phyloP scores from a whole-genome alignment of 2,797 vertebrate species.

The Corythornis leucogaster region DNA sequence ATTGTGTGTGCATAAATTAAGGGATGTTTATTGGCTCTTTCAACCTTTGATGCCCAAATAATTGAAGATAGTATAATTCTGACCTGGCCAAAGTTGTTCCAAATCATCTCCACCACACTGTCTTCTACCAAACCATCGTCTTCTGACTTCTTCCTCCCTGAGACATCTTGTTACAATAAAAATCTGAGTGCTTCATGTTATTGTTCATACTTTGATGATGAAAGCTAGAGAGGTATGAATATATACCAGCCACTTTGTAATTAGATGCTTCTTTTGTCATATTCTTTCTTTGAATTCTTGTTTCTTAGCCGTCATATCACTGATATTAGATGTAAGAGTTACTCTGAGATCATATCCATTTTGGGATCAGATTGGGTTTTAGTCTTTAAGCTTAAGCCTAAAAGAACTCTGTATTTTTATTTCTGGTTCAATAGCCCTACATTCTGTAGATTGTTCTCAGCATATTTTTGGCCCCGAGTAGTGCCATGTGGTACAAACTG shows the following conservation, averaged over 20 bases:
- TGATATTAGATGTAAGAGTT: not conserved
- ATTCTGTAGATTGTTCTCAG: constrained; percentile 23
- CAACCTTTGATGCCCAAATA: not conserved
- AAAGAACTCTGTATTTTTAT: not conserved
- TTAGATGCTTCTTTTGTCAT: not conserved
- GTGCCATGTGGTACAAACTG: constrained; percentile 45
- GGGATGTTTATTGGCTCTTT: not conserved
- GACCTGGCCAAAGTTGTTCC: not conserved
- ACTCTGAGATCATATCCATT: not conserved
- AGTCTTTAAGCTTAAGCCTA: not conserved
- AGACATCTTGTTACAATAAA: not conserved
- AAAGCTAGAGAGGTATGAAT: not conserved
- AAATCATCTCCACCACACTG: not conserved
- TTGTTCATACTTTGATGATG: not conserved
- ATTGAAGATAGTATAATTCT: not conserved
- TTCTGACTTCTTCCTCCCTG: not conserved
- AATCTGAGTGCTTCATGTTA: not conserved
- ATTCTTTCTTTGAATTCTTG: not conserved
- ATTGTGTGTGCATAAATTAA: not conserved
- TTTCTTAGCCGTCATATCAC: not conserved
- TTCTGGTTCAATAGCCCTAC: not conserved
- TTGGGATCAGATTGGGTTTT: not conserved
- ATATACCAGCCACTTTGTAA: not conserved
- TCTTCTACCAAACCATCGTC: not conserved
- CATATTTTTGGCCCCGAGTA: constrained; percentile 47